Evolutionary conservation across 2,113 vertebrate species (phyloP).

Genomic region (Odontesthes bonariensis): DNA sequence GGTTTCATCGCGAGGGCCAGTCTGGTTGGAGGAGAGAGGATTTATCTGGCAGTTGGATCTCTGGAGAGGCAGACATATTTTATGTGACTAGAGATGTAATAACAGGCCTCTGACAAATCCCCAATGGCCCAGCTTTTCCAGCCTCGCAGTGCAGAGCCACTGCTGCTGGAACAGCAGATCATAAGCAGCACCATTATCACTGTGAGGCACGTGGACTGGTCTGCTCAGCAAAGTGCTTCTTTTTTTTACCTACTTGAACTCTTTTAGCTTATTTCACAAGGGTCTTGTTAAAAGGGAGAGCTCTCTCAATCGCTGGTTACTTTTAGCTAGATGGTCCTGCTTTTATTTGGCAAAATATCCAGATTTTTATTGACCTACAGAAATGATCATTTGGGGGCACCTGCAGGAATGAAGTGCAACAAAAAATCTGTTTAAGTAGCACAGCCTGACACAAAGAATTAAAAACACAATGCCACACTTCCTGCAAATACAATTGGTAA

Average conservation of each 20-base stretch:
- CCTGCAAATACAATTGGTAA: too few species aligned
- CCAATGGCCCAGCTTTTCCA: conserved; percentile 63
- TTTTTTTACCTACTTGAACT: neutral
- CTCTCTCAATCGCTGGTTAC: neutral
- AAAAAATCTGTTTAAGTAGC: too few species aligned
- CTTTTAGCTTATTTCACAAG: neutral
- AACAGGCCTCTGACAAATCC: conserved; percentile 79
- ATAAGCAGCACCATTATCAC: conserved; percentile 58
- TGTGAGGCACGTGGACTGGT: conserved; percentile 16
- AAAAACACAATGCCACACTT: neutral
- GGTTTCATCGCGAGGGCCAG: conserved; percentile 53
- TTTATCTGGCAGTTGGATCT: conserved; percentile 76
- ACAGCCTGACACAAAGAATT: too few species aligned
- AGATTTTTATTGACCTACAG: too few species aligned
- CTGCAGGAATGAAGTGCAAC: too few species aligned
- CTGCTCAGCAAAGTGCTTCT: conserved; percentile 18
- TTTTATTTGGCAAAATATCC: conserved; percentile 1
- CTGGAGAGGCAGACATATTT: conserved; percentile 76
- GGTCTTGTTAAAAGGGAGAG: conserved; percentile 27
- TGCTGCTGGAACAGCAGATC: conserved; percentile 48
- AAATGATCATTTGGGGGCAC: too few species aligned
- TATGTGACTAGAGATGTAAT: conserved; percentile 79
- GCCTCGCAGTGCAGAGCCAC: conserved; percentile 60
- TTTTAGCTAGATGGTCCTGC: neutral
- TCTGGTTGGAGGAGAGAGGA: conserved; percentile 77